Evolutionary conservation across 2,888 invertebrate species (phyloP).

Genomic region (Chelonus formosanus): DNA sequence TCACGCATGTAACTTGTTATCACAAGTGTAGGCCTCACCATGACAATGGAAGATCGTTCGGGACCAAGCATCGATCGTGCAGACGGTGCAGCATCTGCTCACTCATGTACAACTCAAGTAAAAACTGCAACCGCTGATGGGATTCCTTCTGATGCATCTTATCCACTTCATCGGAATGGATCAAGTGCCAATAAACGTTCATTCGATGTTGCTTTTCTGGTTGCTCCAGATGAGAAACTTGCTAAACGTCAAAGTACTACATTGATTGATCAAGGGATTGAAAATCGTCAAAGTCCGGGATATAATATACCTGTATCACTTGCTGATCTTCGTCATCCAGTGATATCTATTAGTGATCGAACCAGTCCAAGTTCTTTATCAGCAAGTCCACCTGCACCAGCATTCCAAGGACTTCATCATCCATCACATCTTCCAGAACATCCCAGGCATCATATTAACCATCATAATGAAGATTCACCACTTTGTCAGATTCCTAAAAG

Average conservation of each 20-base stretch:
- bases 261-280: conserved; percentile 59
- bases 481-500: conserved; percentile 67
- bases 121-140: conserved; percentile 41
- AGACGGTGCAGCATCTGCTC: conserved; percentile 54
- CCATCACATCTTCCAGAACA: conserved; percentile 7
- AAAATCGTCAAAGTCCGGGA: conserved; percentile 24
- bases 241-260: conserved; percentile 69
- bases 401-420: conserved; percentile 24
- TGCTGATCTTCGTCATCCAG: conserved; percentile 22
- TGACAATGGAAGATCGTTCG: conserved; percentile 65
- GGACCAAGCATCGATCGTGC: conserved; percentile 60
- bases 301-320: conserved; percentile 9
- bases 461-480: conserved; percentile 24
- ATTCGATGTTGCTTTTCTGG: conserved; percentile 90
- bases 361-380: conserved; percentile 21
- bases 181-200: conserved; percentile 75
- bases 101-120: conserved; percentile 44
- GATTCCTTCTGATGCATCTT: conserved; percentile 55
- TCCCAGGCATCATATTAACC: conserved; percentile 2
- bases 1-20: conserved; percentile 18
- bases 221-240: conserved; percentile 85
- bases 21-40: conserved; percentile 48
- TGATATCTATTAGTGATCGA: conserved; percentile 11
- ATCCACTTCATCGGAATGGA: conserved; percentile 57
- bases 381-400: conserved; percentile 18